These are phyloP conservation scores for Minunthozetes semirufus DNA, from an alignment of 2,888 invertebrate species.

Conservation along the genomic window DNA sequence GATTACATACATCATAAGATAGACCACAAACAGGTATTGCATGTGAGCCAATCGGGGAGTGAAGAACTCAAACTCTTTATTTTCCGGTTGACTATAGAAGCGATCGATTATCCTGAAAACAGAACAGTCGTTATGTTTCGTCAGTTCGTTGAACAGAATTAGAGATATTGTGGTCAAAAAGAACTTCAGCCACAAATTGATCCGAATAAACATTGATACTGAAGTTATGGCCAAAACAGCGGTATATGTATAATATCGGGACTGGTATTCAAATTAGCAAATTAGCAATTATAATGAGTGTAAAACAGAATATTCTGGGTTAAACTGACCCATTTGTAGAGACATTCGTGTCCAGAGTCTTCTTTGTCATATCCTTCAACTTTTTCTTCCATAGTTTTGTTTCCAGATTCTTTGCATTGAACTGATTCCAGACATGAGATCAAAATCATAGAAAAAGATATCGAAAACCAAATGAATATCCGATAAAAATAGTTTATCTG, in stretches of 20 bases:
- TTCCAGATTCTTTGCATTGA: conserved; percentile 19
- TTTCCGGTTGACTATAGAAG: neutral
- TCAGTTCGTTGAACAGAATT: conserved; percentile 60
- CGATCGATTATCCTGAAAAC: conserved; percentile 29
- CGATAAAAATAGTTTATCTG: conserved; percentile 17
- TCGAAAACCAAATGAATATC: conserved; percentile 27
- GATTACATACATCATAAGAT: conserved; percentile 73
- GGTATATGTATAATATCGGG: conserved; percentile 72
- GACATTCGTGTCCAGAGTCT: conserved; percentile 8
- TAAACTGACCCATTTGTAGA: conserved; percentile 33
- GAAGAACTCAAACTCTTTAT: conserved; percentile 7
- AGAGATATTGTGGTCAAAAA: conserved; percentile 64
- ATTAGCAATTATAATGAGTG: no score
- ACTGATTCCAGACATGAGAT: conserved; percentile 22
- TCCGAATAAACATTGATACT: conserved; percentile 76
- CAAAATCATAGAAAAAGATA: conserved; percentile 21
- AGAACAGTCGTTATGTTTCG: conserved; percentile 46
- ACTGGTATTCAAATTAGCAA: neutral
- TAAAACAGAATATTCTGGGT: neutral
- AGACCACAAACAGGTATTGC: conserved; percentile 63
- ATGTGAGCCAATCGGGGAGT: conserved; percentile 53
- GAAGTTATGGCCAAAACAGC: conserved; percentile 71
- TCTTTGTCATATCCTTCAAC: conserved; percentile 4
- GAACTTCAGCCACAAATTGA: conserved; percentile 76
- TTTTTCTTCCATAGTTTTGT: conserved; percentile 3